Evolutionary conservation across 2,797 vertebrate species (phyloP).

Genomic region (Clarias platycephalus): DNA sequence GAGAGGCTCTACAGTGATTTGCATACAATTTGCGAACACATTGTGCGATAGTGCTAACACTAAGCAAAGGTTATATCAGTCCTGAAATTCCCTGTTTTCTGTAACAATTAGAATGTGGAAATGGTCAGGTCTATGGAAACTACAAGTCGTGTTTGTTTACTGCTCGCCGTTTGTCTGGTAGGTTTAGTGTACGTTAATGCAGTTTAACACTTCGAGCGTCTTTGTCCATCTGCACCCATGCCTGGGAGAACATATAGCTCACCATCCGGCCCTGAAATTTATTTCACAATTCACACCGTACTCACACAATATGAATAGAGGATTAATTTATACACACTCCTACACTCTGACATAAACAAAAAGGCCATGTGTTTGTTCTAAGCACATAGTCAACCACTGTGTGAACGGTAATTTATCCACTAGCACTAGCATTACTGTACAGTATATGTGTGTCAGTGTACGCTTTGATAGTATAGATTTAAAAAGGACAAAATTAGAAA

Average conservation of each 20-base stretch:
- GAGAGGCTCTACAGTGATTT: slow-evolving; percentile 4
- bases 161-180: background rate
- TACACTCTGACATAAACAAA: background rate
- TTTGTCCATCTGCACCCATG: background rate
- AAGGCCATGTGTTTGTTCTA: background rate
- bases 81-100: background rate
- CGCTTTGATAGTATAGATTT: background rate
- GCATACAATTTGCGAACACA: slow-evolving; percentile 6
- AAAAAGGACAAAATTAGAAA: background rate
- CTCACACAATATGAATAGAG: background rate
- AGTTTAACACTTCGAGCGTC: background rate
- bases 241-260: background rate
- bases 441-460: background rate
- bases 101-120: background rate
- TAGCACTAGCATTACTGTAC: background rate
- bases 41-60: background rate
- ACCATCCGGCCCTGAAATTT: background rate
- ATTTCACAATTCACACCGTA: background rate
- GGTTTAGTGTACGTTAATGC: background rate
- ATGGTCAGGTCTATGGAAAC: background rate
- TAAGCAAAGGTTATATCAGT: background rate
- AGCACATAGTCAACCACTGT: background rate
- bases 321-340: background rate
- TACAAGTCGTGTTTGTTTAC: background rate
- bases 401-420: background rate